These are phyloP conservation scores for Gallinago solitaria DNA, from an alignment of 2,797 vertebrate species.

Conservation along the genomic window DNA sequence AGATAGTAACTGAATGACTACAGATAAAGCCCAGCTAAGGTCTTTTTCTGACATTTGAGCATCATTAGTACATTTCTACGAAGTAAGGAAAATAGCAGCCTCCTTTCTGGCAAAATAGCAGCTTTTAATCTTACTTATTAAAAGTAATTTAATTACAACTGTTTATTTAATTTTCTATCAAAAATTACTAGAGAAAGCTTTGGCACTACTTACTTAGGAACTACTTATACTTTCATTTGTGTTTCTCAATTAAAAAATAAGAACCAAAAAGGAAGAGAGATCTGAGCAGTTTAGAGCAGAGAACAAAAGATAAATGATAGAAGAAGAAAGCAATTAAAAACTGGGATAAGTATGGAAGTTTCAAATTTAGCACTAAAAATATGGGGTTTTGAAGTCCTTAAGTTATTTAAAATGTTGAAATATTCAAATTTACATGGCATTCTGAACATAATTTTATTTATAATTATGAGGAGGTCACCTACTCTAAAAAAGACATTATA, in stretches of 20 bases:
- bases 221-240: neutral
- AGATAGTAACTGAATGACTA: neutral
- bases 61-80: neutral
- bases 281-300: neutral
- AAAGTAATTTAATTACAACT: constrained; percentile 10
- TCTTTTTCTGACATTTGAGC: neutral
- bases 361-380: neutral
- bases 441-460: neutral
- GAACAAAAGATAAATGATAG: neutral
- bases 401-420: constrained; percentile 19
- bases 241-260: neutral
- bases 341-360: neutral
- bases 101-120: neutral
- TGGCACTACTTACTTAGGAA: neutral
- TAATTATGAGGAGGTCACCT: constrained; percentile 17
- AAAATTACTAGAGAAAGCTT: neutral
- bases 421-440: constrained; percentile 18
- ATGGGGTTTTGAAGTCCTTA: neutral
- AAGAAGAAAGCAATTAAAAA: neutral
- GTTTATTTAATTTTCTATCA: constrained; percentile 29
- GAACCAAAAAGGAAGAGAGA: neutral
- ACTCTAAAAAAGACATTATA: neutral
- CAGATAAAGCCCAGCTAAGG: neutral
- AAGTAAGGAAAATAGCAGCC: neutral
- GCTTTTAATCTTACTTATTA: neutral